Conservation (phyloP, 2,113 vertebrate genomes). For the Rhinolophus sinicus region DNA sequence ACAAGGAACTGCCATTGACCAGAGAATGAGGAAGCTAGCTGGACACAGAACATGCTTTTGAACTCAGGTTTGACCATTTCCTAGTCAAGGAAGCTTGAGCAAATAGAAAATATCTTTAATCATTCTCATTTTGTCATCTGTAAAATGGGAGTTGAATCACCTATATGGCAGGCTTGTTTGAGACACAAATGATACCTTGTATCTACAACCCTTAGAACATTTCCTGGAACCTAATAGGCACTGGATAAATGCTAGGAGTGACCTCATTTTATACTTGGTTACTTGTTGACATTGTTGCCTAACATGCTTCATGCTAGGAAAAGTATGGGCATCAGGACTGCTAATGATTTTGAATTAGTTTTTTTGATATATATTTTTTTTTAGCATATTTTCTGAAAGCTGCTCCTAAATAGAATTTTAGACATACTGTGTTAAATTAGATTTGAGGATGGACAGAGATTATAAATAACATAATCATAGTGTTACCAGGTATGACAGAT, state of each 20-base stretch:
- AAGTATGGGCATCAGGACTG: neutral
- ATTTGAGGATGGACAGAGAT: neutral
- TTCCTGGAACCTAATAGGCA: neutral
- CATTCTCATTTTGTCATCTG: neutral
- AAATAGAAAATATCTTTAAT: neutral
- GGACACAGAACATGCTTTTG: neutral
- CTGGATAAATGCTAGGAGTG: neutral
- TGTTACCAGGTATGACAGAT: neutral
- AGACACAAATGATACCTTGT: neutral
- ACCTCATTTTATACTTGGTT: neutral
- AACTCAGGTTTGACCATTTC: neutral
- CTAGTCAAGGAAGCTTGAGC: neutral
- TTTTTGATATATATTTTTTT: neutral
- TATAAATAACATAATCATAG: neutral
- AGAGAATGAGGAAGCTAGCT: neutral
- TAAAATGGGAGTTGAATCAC: neutral
- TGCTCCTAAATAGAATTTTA: conserved; percentile 4
- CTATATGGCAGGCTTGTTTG: neutral
- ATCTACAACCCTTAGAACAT: neutral
- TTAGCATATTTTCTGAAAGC: neutral
- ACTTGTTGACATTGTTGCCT: neutral
- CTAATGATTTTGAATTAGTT: neutral
- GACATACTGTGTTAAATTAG: neutral
- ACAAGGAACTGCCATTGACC: neutral
- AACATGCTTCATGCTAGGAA: neutral